Conservation (phyloP, 2,113 vertebrate species). For the Antechinus stuartii region DNA sequence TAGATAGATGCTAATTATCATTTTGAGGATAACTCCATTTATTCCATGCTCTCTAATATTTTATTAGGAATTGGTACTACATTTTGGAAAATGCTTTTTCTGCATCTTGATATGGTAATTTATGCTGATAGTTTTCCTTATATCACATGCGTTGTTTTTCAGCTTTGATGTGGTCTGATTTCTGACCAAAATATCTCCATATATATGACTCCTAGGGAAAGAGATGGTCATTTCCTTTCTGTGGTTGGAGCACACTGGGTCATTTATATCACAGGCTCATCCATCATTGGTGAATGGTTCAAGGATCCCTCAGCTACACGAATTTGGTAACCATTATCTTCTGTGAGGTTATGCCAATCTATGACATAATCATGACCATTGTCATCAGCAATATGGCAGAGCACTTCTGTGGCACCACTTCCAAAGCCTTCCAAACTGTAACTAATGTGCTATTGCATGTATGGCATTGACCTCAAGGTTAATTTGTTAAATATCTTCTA, state of each 20-base stretch:
- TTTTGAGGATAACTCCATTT: no score
- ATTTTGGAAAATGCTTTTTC: no score
- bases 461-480: slow-evolving; percentile 97
- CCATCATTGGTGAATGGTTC: slow-evolving; percentile 97
- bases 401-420: slow-evolving; percentile 91
- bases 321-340: slow-evolving; percentile 99
- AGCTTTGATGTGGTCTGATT: slow-evolving; percentile 99
- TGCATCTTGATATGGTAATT: no score
- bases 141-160: slow-evolving; percentile 77
- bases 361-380: slow-evolving; percentile 99
- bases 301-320: slow-evolving; percentile 97
- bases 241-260: slow-evolving; percentile 99
- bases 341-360: slow-evolving; percentile 99
- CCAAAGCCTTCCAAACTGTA: slow-evolving; percentile 91
- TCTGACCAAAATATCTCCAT: slow-evolving; percentile 96
- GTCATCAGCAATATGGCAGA: slow-evolving; percentile 99
- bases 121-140: no score
- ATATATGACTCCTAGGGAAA: slow-evolving; percentile 98
- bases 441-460: slow-evolving; percentile 99
- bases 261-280: slow-evolving; percentile 98
- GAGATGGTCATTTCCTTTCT: slow-evolving; percentile 96
- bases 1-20: no score
- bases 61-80: no score
- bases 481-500: slow-evolving; percentile 99
- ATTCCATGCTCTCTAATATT: no score